Conservation (phyloP, 2,113 vertebrate genomes). For the Dromas ardeola region DNA sequence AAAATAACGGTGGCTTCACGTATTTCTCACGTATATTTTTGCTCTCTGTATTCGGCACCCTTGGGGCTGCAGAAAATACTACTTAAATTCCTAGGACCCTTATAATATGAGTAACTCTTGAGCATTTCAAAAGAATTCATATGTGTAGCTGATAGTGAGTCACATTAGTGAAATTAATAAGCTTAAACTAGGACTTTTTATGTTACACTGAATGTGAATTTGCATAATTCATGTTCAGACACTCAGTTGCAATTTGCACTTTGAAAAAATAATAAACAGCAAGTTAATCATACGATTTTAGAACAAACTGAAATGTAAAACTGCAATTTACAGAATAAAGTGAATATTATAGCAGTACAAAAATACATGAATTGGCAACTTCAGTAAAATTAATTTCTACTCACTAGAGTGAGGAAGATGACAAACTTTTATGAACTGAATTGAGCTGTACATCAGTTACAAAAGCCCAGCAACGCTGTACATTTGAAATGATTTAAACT, state of each 20-base stretch:
- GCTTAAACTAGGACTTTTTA: background rate
- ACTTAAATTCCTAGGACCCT: background rate
- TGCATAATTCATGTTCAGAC: slow-evolving; percentile 37
- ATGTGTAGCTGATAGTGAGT: background rate
- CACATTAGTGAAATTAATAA: slow-evolving; percentile 46
- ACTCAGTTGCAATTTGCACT: background rate
- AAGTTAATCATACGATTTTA: slow-evolving; percentile 35
- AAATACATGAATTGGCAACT: background rate
- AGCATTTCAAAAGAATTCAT: background rate
- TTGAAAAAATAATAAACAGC: slow-evolving; percentile 37
- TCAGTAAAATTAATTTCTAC: background rate
- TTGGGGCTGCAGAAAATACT: background rate
- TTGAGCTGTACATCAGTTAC: background rate
- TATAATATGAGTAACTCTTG: background rate
- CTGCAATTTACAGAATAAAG: slow-evolving; percentile 21
- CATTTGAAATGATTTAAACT: background rate
- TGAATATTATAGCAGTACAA: background rate
- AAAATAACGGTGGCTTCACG: background rate
- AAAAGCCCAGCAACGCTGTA: background rate
- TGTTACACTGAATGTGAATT: background rate
- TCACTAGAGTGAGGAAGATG: background rate
- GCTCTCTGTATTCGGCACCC: background rate
- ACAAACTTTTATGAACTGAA: background rate
- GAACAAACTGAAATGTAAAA: slow-evolving; percentile 4
- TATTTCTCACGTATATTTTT: background rate